Evolutionary conservation across 2,888 invertebrate genomes (phyloP), one percentile per base, ranked within the genome.

Genomic region (Poecilobothrus nobilitatus): DNA sequence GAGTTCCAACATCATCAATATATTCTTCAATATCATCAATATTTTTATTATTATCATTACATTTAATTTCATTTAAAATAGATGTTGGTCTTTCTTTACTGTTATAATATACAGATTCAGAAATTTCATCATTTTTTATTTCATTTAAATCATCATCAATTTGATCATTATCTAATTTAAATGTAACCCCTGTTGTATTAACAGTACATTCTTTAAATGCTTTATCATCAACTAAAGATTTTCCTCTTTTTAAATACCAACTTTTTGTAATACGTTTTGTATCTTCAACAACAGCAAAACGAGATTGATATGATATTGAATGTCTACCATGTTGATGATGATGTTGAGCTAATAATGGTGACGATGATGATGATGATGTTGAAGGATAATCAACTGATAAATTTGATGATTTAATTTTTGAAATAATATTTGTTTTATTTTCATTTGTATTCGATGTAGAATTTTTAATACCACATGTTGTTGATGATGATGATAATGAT

Each of bases 161-260:
- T 34, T 15, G 2, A 65, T 33, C 65, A 65, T 18, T 37, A 65
- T 18, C 37, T 22, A 3, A 20, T 27, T 12, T n/a, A 20, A 6
- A 12, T 9, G 6, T 12, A 9, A 44, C 44, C 6, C 6, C 12
- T 3, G 8, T 12, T 9, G 44, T 44, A 44, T 44, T 68, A n/a
- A 41, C 22, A 7, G n/a, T 34, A n/a, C n/a, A n/a, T 21, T 34
- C 15, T 44, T 64, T 67, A 18, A 63, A 37, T 64, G 64, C 22
- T 9, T 21, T 27, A 15, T 63, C 67, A 65, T 68, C 69, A n/a
- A 18, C 61, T 34, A 70, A 66, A 15, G 68, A 68, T 41, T 67
- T 67, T 10, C 66, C 66, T 10, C 65, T 53, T 63, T 44, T 66
- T 65, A 67, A 66, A 65, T 66, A 20, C 53, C 65, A 65, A 67